Base-by-base conservation (phyloP, 2,888 invertebrate species). In the Rhogogaster chlorosoma region DNA sequence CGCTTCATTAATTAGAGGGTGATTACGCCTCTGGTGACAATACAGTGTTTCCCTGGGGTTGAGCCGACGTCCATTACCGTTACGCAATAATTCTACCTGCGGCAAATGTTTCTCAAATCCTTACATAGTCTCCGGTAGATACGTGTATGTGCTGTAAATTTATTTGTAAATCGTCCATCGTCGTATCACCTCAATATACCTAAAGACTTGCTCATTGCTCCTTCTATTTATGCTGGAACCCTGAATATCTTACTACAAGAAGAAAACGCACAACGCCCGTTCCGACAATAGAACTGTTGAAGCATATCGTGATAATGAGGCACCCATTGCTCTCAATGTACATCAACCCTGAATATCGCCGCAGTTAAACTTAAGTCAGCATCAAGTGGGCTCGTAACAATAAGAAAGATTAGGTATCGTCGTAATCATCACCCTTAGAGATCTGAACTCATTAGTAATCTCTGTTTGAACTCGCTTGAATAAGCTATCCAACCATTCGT, bases 1-100 rank as follows among this genome's bases (percentile, higher is more conserved):
- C 36, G 57, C 32, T 78, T 78, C 49, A 78, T 78, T 78, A 78
- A 78, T 78, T 78, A 57, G 10, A n/a, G 32, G 78, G n/a, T 53
- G 78, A 53, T 53, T 78, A 45, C 36, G 53, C 49, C 32, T 36
- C 78, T 36, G 32, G 78, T 26, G 78, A 53, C 32, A 78, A 78
- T 26, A 32, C n/a, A 78, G 32, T 53, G 78, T 78, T 78, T 78
- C 36, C 53, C 32, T 53, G 36, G 75, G 45, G 45, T 75, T 45
- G 53, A 29, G 26, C 29, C 22, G 29, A 12, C 36, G 49, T 78
- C 78, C 53, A 53, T 78, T 78, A 78, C 29, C 78, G 26, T 36
- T 18, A 57, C 36, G 36, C 57, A n/a, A 78, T 75, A 70, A 70
- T 70, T 75, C 26, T 12, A 75, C 45, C 22, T 10, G 45, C 75